Evolutionary conservation across 2,888 invertebrate genomes (phyloP).

Genomic region (Phengaris alcon): DNA sequence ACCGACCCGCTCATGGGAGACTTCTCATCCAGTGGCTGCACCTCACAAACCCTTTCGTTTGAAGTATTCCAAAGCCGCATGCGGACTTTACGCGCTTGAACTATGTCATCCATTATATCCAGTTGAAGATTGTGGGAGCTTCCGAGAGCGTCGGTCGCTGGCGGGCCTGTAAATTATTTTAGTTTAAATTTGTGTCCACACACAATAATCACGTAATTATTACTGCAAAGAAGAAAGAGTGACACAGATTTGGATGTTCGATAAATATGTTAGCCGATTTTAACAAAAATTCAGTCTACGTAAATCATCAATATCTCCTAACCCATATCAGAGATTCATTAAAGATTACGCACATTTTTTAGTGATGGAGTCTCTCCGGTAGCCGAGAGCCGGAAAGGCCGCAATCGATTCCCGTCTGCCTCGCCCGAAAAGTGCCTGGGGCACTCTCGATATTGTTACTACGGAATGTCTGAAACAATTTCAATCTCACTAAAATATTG

Average conservation of each 20-base stretch:
- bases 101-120: slow-evolving; percentile 94
- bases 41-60: slow-evolving; percentile 89
- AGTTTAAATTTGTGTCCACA: neutral
- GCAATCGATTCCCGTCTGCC: slow-evolving; percentile 90
- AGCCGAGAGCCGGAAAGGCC: slow-evolving; percentile 82
- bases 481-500: slow-evolving; percentile 15
- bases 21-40: slow-evolving; percentile 87
- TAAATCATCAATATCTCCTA: slow-evolving; percentile 3
- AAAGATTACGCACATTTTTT: slow-evolving; percentile 63
- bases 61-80: slow-evolving; percentile 92
- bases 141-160: slow-evolving; percentile 85
- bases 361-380: slow-evolving; percentile 66
- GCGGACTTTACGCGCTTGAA: slow-evolving; percentile 88
- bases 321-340: neutral
- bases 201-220: neutral
- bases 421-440: slow-evolving; percentile 86
- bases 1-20: slow-evolving; percentile 74
- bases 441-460: slow-evolving; percentile 91
- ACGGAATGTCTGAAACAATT: slow-evolving; percentile 84
- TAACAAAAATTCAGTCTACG: neutral
- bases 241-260: neutral
- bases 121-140: slow-evolving; percentile 90
- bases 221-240: neutral
- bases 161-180: slow-evolving; percentile 75
- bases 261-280: neutral